These are phyloP conservation scores for Hipposideros larvatus DNA, from an alignment of 2,797 vertebrate species.

Conservation along the genomic window DNA sequence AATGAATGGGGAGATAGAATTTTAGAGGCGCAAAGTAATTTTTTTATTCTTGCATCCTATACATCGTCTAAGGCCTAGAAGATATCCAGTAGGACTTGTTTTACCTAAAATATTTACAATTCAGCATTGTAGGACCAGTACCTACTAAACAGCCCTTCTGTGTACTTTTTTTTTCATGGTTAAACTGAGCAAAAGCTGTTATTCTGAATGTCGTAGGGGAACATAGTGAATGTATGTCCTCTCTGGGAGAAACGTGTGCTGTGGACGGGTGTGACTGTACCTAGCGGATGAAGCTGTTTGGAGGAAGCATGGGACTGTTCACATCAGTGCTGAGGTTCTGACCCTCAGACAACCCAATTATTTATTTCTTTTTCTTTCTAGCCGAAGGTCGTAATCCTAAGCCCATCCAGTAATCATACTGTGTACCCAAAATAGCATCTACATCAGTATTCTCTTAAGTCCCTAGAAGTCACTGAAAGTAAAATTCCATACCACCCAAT, in stretches of 20 bases:
- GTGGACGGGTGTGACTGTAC: background rate
- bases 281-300: background rate
- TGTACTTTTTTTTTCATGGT: background rate
- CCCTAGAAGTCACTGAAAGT: background rate
- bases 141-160: background rate
- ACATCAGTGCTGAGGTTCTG: background rate
- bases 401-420: background rate
- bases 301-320: background rate
- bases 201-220: background rate
- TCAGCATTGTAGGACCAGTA: background rate
- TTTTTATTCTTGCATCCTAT: background rate
- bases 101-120: background rate
- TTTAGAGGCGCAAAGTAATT: background rate
- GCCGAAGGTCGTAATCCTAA: background rate
- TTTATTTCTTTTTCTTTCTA: background rate
- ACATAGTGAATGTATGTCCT: background rate
- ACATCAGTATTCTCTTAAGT: background rate
- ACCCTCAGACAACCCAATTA: background rate
- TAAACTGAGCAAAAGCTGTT: background rate
- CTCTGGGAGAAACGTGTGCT: background rate
- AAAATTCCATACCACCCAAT: background rate
- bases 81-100: background rate
- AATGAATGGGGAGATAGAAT: background rate
- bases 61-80: background rate
- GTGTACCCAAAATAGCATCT: background rate